phyloP scores from a whole-genome alignment of 2,113 vertebrate genomes.

The Tichodroma muraria region DNA sequence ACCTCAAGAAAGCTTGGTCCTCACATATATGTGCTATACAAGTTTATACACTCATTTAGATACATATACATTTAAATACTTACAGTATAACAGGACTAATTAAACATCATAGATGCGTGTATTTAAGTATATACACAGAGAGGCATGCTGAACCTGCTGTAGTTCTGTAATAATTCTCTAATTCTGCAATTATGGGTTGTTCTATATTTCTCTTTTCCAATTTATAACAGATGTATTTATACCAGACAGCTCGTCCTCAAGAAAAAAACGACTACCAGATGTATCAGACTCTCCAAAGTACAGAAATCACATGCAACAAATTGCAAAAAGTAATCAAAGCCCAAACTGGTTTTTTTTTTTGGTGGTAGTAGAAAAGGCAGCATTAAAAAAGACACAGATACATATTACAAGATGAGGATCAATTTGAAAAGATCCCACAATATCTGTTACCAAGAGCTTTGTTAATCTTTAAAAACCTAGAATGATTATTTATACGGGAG shows the following conservation, averaged over 20 bases:
- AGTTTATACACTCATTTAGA: not conserved
- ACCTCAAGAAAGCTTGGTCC: not conserved
- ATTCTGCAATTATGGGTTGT: not conserved
- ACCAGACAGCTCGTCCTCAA: not conserved
- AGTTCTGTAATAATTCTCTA: not conserved
- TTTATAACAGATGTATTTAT: not conserved
- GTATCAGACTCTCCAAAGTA: not conserved
- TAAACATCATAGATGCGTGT: not conserved
- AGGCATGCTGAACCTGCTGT: not conserved
- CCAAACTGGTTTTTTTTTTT: not conserved
- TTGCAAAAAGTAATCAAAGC: constrained; percentile 20
- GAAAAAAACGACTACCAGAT: not conserved
- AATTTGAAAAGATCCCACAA: constrained; percentile 48
- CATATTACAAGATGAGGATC: constrained; percentile 29
- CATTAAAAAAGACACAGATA: not conserved
- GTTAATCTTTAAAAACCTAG: constrained; percentile 51
- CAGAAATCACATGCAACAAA: constrained; percentile 10
- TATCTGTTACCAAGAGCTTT: constrained; percentile 38
- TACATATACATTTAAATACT: not conserved
- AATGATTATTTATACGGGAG: constrained; percentile 32
- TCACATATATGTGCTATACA: not conserved
- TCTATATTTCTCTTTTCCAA: not conserved
- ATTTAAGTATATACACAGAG: not conserved
- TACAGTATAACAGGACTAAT: not conserved
- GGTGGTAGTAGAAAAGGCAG: not conserved